Conservation (phyloP, 2,113 vertebrate species). For the Stictonetta naevosa region DNA sequence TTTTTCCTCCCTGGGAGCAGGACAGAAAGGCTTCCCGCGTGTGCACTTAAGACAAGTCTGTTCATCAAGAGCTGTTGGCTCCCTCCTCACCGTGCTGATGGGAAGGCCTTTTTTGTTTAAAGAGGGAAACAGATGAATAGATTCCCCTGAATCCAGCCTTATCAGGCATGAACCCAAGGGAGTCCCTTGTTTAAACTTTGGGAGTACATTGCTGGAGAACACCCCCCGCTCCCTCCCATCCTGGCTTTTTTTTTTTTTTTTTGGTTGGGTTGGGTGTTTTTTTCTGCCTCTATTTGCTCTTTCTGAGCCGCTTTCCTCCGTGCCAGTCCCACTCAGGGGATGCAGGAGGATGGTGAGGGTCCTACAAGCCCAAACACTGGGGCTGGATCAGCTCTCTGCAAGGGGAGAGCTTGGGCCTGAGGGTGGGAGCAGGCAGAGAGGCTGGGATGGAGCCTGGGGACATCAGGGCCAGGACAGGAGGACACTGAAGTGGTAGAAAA, state of each 20-base stretch:
- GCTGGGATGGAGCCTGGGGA: background rate
- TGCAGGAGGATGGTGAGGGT: background rate
- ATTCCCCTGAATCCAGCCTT: conserved; percentile 54
- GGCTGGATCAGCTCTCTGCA: background rate
- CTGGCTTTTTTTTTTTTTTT: background rate
- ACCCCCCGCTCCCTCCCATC: background rate
- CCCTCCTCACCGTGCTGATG: conserved; percentile 41
- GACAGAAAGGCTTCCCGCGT: conserved; percentile 4
- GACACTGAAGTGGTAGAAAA: background rate
- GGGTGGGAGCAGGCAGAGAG: background rate
- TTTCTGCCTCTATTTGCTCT: background rate
- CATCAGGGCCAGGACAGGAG: background rate
- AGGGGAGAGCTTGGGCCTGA: background rate
- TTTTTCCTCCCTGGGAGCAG: background rate
- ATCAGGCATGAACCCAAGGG: conserved; percentile 27
- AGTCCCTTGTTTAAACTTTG: conserved; percentile 54
- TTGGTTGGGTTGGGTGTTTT: background rate
- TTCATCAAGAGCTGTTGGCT: conserved; percentile 30
- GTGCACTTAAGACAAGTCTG: conserved; percentile 16
- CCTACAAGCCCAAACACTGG: background rate
- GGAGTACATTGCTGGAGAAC: conserved; percentile 20
- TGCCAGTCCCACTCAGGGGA: background rate
- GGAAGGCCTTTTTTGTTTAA: conserved; percentile 60
- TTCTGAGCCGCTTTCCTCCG: background rate
- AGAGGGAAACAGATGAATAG: conserved; percentile 54